Conservation (phyloP, 2,888 invertebrate genomes). For the Bursaphelenchus okinawaensis region DNA sequence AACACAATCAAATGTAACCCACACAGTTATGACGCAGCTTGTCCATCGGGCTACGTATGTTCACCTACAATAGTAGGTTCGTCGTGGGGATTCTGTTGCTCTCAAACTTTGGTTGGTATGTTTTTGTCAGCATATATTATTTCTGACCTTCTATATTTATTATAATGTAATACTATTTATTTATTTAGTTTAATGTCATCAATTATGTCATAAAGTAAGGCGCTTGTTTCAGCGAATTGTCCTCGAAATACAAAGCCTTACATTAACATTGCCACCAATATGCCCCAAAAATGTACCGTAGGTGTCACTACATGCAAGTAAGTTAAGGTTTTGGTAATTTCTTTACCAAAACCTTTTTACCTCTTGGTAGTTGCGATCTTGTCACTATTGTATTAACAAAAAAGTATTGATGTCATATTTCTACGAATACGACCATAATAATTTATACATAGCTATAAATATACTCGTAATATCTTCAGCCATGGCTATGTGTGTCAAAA, state of each 20-base stretch:
- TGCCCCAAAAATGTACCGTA: conserved; percentile 25
- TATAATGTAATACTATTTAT: not conserved
- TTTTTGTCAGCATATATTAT: too few species aligned
- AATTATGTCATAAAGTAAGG: not conserved
- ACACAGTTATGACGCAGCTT: conserved; percentile 18
- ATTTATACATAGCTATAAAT: too few species aligned
- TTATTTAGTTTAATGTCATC: not conserved
- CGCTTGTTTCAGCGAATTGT: conserved; percentile 18
- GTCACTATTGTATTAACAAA: too few species aligned
- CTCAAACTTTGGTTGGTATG: conserved; percentile 21
- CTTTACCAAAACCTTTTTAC: too few species aligned
- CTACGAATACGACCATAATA: too few species aligned
- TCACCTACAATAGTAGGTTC: conserved; percentile 12
- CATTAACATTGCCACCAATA: conserved; percentile 15
- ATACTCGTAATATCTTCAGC: conserved; percentile 7
- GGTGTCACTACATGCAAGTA: conserved; percentile 20
- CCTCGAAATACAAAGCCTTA: conserved; percentile 20
- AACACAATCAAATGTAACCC: conserved; percentile 25
- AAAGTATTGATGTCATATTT: too few species aligned
- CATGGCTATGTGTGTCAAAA: conserved; percentile 20
- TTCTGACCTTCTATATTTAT: conserved; percentile 10
- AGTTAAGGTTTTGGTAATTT: not conserved
- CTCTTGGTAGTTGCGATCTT: too few species aligned
- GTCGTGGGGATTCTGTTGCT: conserved; percentile 31
- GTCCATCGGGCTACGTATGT: conserved; percentile 17